Evolutionary conservation across 2,797 vertebrate species (phyloP).

Genomic region (Lithobates sylvaticus): DNA sequence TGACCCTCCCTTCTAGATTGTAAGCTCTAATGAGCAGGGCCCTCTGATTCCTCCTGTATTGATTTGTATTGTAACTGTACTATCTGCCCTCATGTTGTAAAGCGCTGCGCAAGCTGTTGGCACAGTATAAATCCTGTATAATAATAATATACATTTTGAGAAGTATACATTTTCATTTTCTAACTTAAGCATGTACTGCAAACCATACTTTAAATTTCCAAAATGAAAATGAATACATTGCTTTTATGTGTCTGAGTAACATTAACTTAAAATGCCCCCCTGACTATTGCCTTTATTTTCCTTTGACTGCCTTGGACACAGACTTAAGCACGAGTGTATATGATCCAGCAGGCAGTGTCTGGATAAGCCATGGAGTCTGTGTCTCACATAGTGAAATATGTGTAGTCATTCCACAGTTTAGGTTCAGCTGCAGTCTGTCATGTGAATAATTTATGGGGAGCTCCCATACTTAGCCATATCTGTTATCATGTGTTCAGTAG

Average conservation of each 20-base stretch:
- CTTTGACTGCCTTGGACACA: too few relatives aligned
- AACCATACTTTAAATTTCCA: not conserved
- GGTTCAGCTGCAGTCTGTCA: constrained; percentile 58
- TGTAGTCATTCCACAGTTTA: constrained; percentile 50
- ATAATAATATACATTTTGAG: too few relatives aligned
- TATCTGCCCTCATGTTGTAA: too few relatives aligned
- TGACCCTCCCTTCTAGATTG: too few relatives aligned
- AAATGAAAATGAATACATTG: not conserved
- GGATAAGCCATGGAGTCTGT: constrained; percentile 25
- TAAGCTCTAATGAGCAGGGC: too few relatives aligned
- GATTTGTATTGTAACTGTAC: too few relatives aligned
- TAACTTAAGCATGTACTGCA: too few relatives aligned
- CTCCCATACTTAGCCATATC: constrained; percentile 51
- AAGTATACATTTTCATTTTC: too few relatives aligned
- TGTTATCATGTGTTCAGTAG: constrained; percentile 57
- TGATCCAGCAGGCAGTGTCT: constrained; percentile 17
- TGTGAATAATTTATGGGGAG: constrained; percentile 53
- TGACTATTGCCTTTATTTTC: not conserved
- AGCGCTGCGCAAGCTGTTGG: too few relatives aligned
- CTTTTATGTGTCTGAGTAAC: not conserved
- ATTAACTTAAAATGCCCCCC: too few relatives aligned
- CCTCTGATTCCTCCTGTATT: too few relatives aligned
- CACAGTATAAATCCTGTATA: too few relatives aligned
- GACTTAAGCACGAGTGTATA: not conserved
- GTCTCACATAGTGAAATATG: constrained; percentile 40